phyloP scores from a whole-genome alignment of 1,140 invertebrate genomes.

The Manduca sexta region DNA sequence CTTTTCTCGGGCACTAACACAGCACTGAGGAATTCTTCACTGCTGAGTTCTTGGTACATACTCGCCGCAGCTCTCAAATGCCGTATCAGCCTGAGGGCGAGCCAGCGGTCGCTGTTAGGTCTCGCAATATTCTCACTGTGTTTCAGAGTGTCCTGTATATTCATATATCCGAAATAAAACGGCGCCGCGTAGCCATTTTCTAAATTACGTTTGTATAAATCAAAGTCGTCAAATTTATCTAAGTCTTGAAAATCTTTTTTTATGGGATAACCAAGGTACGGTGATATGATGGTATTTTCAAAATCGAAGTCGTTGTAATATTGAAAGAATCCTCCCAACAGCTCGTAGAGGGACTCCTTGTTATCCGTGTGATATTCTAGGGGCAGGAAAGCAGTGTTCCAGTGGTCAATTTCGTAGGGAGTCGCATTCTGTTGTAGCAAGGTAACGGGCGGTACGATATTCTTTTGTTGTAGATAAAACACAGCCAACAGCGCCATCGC shows the following conservation, averaged over 20 bases:
- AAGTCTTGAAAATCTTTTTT: constrained; percentile 51
- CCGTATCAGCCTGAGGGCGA: not conserved
- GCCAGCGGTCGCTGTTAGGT: not conserved
- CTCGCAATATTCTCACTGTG: constrained; percentile 34
- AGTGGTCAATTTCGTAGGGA: constrained; percentile 19
- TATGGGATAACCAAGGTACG: constrained; percentile 68
- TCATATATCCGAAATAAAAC: constrained; percentile 60
- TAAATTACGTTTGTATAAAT: constrained; percentile 60
- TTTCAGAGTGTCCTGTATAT: constrained; percentile 78
- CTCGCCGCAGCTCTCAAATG: not conserved
- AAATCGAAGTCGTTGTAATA: constrained; percentile 75
- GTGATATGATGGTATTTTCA: constrained; percentile 67
- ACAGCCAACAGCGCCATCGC: constrained; percentile 74
- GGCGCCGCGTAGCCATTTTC: constrained; percentile 23
- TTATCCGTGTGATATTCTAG: constrained; percentile 8
- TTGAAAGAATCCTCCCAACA: constrained; percentile 75
- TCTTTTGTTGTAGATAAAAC: constrained; percentile 76
- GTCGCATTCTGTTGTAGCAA: constrained; percentile 21
- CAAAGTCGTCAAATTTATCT: constrained; percentile 33
- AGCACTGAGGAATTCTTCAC: not conserved
- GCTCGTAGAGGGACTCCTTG: constrained; percentile 41
- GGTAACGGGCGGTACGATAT: constrained; percentile 29
- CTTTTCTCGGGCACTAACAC: no score
- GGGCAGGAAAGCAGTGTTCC: constrained; percentile 32
- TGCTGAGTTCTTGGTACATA: not conserved